A percentile compares a stretch with the other conserved stretches of the same genome.
Conservation (phyloP, 2,113 vertebrate species). For the Psittacara wagleri region DNA sequence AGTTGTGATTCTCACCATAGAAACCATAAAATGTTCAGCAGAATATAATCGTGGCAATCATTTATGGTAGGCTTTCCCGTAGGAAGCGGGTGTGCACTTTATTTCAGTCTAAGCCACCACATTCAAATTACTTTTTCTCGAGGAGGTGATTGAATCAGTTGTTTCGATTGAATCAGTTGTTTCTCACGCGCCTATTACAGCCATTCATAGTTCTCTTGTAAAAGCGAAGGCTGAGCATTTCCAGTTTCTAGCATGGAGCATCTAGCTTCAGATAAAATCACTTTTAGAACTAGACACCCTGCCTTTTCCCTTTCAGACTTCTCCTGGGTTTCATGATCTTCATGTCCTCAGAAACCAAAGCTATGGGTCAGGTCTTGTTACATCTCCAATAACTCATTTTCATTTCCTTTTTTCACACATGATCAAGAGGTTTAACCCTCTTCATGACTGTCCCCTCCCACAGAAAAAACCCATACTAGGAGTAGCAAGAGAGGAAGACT, state of each 20-base stretch:
- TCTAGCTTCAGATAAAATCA: neutral
- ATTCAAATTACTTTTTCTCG: neutral
- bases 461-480: slow-evolving; percentile 16
- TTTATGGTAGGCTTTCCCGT: neutral
- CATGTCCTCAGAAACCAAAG: slow-evolving; percentile 28
- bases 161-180: slow-evolving; percentile 23
- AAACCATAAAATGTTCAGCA: neutral
- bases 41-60: neutral
- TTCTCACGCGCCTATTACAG: neutral
- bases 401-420: slow-evolving; percentile 67
- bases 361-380: neutral
- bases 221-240: neutral
- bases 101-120: neutral
- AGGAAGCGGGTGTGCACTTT: neutral
- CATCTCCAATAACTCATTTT: slow-evolving; percentile 6
- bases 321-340: neutral
- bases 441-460: slow-evolving; percentile 61
- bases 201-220: neutral
- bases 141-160: neutral
- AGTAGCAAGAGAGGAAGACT: slow-evolving; percentile 26
- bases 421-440: slow-evolving; percentile 33
- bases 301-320: neutral
- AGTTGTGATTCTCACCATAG: neutral
- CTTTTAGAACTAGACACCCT: neutral
- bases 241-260: neutral